phyloP scores from a whole-genome alignment of 2,797 vertebrate species.

The Australoheros facetus region DNA sequence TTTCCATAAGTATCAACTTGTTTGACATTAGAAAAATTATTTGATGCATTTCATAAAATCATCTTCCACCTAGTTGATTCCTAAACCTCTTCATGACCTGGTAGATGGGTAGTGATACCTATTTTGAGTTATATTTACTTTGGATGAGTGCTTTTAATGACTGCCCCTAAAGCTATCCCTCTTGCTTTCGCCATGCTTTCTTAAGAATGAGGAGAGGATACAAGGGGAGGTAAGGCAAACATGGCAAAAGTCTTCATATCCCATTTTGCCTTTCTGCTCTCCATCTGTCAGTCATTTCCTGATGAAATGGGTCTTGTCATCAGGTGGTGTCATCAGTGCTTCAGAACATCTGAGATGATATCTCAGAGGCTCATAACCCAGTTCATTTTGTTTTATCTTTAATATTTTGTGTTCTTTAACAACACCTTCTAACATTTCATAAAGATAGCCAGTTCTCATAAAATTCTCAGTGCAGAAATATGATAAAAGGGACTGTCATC shows the following conservation, averaged over 20 bases:
- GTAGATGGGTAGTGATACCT: not conserved
- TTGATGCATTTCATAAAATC: not conserved
- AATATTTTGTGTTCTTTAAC: constrained; percentile 23
- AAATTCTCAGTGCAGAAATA: constrained; percentile 32
- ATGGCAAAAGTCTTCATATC: constrained; percentile 24
- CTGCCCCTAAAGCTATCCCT: constrained; percentile 25
- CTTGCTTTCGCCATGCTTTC: constrained; percentile 70
- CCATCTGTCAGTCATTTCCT: constrained; percentile 51
- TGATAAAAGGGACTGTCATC: constrained; percentile 1
- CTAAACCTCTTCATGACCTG: not conserved
- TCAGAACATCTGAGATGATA: constrained; percentile 3
- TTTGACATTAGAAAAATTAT: not conserved
- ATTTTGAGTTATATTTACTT: not conserved
- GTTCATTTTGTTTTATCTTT: constrained; percentile 46
- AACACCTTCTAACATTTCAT: constrained; percentile 38
- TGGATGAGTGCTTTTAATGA: constrained; percentile 11
- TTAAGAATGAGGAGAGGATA: constrained; percentile 97
- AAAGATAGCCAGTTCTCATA: constrained; percentile 18
- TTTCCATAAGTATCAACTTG: not conserved
- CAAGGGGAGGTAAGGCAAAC: constrained; percentile 92
- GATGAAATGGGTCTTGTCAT: constrained; percentile 21
- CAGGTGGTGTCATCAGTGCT: constrained; percentile 24
- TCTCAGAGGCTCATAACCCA: constrained; percentile 36
- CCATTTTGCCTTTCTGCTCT: constrained; percentile 14
- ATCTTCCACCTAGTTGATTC: not conserved